phyloP scores from a whole-genome alignment of 2,888 invertebrate species.

The Leptinotarsa haldemani region DNA sequence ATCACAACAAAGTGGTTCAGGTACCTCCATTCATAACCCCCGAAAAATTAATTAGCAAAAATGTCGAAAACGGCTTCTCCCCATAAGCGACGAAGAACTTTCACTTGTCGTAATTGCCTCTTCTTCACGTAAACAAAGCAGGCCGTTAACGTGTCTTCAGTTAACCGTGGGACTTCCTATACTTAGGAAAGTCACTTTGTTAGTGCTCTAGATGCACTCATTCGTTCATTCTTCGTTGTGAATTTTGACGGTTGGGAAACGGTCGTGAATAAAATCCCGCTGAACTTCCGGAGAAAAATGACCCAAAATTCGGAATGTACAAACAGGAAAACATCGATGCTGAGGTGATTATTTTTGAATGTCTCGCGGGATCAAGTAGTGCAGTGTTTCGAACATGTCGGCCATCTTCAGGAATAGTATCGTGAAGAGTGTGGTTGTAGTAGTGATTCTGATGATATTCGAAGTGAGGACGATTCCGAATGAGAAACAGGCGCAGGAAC shows the following conservation, averaged over 20 bases:
- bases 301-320: neutral
- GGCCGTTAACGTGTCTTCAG: slow-evolving; percentile 49
- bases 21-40: neutral
- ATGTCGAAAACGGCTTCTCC: slow-evolving; percentile 29
- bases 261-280: slow-evolving; percentile 16
- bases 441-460: slow-evolving; percentile 50
- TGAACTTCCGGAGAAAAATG: slow-evolving; percentile 1
- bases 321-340: slow-evolving; percentile 26
- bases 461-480: slow-evolving; percentile 66
- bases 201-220: slow-evolving; percentile 25
- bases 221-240: neutral
- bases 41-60: slow-evolving; percentile 19
- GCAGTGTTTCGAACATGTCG: slow-evolving; percentile 57
- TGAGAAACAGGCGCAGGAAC: slow-evolving; percentile 80
- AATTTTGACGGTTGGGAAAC: slow-evolving; percentile 1
- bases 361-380: slow-evolving; percentile 49
- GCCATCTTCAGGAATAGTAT: slow-evolving; percentile 50
- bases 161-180: slow-evolving; percentile 54
- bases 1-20: neutral
- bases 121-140: slow-evolving; percentile 49
- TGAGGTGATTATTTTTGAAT: slow-evolving; percentile 22
- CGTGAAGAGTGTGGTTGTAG: slow-evolving; percentile 42
- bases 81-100: slow-evolving; percentile 52
- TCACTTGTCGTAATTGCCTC: slow-evolving; percentile 56
- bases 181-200: slow-evolving; percentile 51